These are phyloP conservation scores for Trichomalopsis sarcophagae DNA, from an alignment of 1,140 invertebrate species.

Conservation along the genomic window DNA sequence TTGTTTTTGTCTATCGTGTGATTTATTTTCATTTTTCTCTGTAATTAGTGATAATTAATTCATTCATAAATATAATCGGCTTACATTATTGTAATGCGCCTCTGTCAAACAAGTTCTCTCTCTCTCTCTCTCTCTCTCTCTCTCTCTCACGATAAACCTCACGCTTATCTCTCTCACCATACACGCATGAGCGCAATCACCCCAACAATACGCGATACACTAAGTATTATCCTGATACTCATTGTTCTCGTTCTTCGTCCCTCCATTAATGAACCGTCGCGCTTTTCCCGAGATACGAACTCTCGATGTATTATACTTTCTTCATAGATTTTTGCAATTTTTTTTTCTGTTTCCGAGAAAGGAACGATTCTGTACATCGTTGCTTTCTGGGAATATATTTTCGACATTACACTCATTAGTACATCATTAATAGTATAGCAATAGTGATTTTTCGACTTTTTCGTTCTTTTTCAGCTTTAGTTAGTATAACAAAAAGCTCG, in stretches of 20 bases:
- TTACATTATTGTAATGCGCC: slow-evolving; percentile 8
- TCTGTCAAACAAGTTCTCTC: background rate
- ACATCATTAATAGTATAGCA: slow-evolving; percentile 13
- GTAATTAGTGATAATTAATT: slow-evolving; percentile 39
- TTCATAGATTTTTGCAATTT: background rate
- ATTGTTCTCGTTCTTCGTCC: background rate
- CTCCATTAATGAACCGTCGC: background rate
- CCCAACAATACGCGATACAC: background rate
- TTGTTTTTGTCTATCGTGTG: slow-evolving; percentile 9
- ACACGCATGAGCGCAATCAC: background rate
- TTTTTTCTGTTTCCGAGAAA: background rate
- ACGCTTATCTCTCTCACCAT: background rate
- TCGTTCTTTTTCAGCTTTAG: background rate
- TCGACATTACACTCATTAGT: background rate
- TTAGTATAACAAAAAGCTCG: slow-evolving; percentile 43
- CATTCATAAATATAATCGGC: slow-evolving; percentile 40
- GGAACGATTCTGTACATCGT: background rate
- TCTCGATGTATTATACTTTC: background rate
- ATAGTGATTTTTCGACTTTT: slow-evolving; percentile 30
- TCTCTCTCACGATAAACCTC: background rate
- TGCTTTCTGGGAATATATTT: background rate
- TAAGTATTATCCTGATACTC: background rate
- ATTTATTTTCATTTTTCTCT: slow-evolving; percentile 27
- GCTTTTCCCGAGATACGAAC: background rate
- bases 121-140: too few species aligned